Base-by-base conservation (phyloP, 2,113 vertebrate species). In the Pyrgilauda ruficollis region DNA sequence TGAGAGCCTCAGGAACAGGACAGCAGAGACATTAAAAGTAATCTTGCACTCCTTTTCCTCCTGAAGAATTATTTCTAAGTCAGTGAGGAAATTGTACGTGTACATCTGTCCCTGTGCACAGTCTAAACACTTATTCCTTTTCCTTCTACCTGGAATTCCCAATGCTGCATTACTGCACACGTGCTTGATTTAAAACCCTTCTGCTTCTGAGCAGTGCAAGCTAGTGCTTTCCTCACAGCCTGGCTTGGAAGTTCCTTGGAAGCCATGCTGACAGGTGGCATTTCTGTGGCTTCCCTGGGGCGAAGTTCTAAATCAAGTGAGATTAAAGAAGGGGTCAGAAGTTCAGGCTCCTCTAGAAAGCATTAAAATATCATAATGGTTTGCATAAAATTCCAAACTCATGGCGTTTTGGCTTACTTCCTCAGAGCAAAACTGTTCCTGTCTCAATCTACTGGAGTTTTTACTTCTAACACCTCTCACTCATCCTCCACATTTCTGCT, bases 241-340 rank as follows among this genome's bases (percentile, higher is more conserved):
- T 70, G 75, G 24, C 78, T 37, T 37, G 37, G 37, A 37, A 37
- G 73, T 44, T 77, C 79, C 39, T 85, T 74, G 1, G 2, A 79
- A 96, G 79, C 43, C 59, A 61, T n/a, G 75, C 70, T 91, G 85
- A 90, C 59, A 94, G 68, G 79, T 77, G 79, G 79, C 39, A 93
- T 88, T 62, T 43, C 79, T 87, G 58, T 67, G 62, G 83, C 87
- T 94, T 92, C 81, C 93, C 47, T 67, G 58, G 55, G 41, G n/a
- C 4, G 17, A 91, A 56, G 68, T 28, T 91, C 82, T 90, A 87
- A 80, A 88, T 67, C 74, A 87, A 87, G 70, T 17, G 80, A 92
- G 77, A 76, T 83, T 87, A 95, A 74, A 53, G 76, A 72, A 86
- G 37, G 35, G 62, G 74, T 94, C 88, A 94, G 64, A 85, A 92